These are phyloP conservation scores for Pristionchus fissidentatus DNA, from an alignment of 2,888 invertebrate species.

Conservation along the genomic window DNA sequence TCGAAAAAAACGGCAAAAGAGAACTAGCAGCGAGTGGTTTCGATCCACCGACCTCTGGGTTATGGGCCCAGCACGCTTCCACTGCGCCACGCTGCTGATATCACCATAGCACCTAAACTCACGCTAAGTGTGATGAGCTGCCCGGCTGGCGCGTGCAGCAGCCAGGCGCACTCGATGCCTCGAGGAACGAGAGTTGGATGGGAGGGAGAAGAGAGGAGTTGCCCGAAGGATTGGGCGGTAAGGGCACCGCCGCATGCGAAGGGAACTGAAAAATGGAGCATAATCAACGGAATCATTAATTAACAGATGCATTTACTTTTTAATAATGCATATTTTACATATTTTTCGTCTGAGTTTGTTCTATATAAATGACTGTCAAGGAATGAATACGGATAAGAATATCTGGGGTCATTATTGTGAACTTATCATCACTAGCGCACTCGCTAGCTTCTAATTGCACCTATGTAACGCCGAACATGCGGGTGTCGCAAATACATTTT, in stretches of 20 bases:
- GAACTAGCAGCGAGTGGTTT: constrained; percentile 68
- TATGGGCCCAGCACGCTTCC: constrained; percentile 89
- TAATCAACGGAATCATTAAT: background rate
- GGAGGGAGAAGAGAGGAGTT: constrained; percentile 90
- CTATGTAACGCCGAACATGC: no score
- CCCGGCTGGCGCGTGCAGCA: constrained; percentile 88
- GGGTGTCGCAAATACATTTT: no score
- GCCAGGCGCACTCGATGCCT: constrained; percentile 94
- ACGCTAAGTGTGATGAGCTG: constrained; percentile 91
- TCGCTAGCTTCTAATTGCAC: no score
- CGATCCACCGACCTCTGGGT: constrained; percentile 88
- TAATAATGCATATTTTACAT: no score
- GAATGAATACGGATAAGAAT: no score
- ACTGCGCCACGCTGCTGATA: constrained; percentile 86
- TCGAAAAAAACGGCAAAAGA: constrained; percentile 37
- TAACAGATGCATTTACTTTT: no score
- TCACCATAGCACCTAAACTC: constrained; percentile 50
- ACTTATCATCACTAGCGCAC: no score
- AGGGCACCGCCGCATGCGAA: constrained; percentile 91
- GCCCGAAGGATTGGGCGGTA: constrained; percentile 89
- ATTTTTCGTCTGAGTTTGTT: no score
- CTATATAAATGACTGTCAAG: no score
- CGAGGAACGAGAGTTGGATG: constrained; percentile 94
- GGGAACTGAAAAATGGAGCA: constrained; percentile 78
- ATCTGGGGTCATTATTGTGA: no score